Evolutionary conservation across 2,113 vertebrate species (phyloP).

Genomic region (Erpornis zantholeuca): DNA sequence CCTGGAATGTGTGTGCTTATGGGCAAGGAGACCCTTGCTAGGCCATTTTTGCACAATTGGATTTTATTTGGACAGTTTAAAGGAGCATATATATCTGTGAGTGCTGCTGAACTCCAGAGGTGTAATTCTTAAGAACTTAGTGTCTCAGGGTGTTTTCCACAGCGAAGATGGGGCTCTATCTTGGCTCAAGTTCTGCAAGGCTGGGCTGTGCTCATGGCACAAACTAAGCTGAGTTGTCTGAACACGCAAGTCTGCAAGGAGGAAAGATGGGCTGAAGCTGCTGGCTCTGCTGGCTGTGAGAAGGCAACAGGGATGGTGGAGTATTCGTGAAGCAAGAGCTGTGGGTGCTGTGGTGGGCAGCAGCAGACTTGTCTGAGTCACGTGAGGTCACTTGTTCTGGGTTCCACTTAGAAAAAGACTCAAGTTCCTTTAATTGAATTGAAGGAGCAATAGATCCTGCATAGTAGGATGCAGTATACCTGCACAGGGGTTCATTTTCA

Average conservation of each 20-base stretch:
- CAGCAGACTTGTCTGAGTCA: rapidly evolving
- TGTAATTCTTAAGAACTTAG: neutral
- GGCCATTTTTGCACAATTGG: neutral
- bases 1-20: neutral
- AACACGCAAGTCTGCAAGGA: neutral
- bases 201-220: neutral
- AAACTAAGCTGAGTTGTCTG: neutral
- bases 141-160: neutral
- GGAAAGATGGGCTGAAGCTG: neutral
- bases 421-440: neutral
- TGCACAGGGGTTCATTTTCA: neutral
- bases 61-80: neutral
- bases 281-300: neutral
- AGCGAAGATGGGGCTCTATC: neutral
- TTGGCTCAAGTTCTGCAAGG: neutral
- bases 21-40: neutral
- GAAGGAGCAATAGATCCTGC: neutral
- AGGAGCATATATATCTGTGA: rapidly evolving
- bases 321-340: neutral
- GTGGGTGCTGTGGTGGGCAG: neutral
- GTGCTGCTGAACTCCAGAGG: neutral
- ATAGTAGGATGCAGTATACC: neutral
- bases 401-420: neutral
- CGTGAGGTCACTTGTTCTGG: rapidly evolving
- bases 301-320: neutral